Base-by-base conservation (phyloP, 2,797 vertebrate species). In the Hipposideros larvatus region DNA sequence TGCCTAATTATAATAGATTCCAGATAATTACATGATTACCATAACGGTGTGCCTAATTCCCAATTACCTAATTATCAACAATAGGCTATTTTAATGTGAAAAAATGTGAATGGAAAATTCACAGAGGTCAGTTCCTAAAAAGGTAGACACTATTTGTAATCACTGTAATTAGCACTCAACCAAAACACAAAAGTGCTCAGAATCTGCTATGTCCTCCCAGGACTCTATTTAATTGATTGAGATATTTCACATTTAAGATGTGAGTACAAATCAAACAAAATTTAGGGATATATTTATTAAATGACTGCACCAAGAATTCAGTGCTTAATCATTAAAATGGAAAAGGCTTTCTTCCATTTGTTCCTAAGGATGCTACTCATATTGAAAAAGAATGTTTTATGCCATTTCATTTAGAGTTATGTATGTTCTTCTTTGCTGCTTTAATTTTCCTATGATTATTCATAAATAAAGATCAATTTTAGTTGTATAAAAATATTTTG, bases 41-140 rank as follows among this genome's bases (percentile, higher is more conserved):
- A 74, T 89, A 84, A 84, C 57, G 34, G 28, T 84, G 51, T 80
- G 24, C 31, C 41, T 94, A 85, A 79, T 89, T 94, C 41, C 11
- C 73, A 94, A 68, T 94, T 88, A 66, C 48, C 22, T 79, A 94
- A 85, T 89, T 94, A 92, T 85, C 34, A 75, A 53, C 31, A 70
- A 55, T 87, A 68, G 51, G 11, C 8, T 63, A 2, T 78, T 79
- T n/a, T 59, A 90, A 90, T 77, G 66, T 89, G 41, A 82, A 95
- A 89, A 92, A 70, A 28, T 77, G 7, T 74, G 53, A 93, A 63
- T 89, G 59, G 53, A 43, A 86, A 85, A 77, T 70, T 90, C 6
- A 43, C 43, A 86, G 28, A 90, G 59, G 61, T 63, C 41, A 95
- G 66, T 68, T 78, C 19, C 11, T 86, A 46, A 53, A 79, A 87